A percentile compares a stretch with the other conserved stretches of the same genome.
phyloP scores from a whole-genome alignment of 2,797 vertebrate species.

The Dendrocincla fuliginosa region DNA sequence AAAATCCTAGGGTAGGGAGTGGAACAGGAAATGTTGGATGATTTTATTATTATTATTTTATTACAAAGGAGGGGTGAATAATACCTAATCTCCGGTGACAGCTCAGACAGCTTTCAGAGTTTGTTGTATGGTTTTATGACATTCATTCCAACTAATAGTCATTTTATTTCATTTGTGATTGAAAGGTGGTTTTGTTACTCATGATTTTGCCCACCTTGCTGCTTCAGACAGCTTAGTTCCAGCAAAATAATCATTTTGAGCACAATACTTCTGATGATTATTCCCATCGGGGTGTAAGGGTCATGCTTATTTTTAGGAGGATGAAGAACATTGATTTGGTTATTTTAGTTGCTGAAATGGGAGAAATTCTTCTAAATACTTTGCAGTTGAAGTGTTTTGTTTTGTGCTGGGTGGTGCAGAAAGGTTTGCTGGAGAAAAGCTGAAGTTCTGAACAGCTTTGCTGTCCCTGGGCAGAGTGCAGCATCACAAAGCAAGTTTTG shows the following conservation, averaged over 20 bases:
- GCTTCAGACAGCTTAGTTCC: background rate
- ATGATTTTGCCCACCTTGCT: background rate
- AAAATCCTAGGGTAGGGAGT: background rate
- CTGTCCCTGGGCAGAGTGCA: background rate
- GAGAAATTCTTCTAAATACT: background rate
- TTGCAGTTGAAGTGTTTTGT: background rate
- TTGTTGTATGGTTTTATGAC: background rate
- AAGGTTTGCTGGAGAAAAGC: background rate
- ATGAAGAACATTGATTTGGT: background rate
- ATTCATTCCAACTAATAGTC: background rate
- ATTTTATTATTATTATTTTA: conserved; percentile 13
- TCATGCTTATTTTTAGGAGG: background rate
- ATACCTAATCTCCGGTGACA: background rate
- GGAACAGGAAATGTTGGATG: conserved; percentile 11
- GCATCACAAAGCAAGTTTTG: background rate
- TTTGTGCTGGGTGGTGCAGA: background rate
- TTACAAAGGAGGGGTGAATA: background rate
- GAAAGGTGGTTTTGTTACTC: background rate
- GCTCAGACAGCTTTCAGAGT: conserved; percentile 8
- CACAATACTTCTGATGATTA: background rate
- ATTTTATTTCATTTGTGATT: background rate
- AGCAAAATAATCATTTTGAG: background rate
- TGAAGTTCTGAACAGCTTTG: background rate
- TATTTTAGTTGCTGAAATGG: background rate
- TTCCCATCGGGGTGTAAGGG: background rate